These are phyloP conservation scores for Eonycteris spelaea DNA, from an alignment of 2,113 vertebrate genomes.

Conservation along the genomic window DNA sequence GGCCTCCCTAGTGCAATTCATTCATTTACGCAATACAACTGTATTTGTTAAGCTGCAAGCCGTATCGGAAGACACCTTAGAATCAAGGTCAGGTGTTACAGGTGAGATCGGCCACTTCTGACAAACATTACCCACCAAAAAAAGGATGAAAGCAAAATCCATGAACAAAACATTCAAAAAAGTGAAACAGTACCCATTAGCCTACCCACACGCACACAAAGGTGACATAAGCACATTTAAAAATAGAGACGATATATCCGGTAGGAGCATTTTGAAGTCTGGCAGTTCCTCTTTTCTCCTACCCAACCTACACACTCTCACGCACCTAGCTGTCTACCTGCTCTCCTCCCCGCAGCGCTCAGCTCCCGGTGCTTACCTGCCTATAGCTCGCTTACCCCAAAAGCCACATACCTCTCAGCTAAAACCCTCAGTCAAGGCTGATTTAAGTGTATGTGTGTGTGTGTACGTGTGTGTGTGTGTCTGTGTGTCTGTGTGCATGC, in stretches of 20 bases:
- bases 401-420: not conserved
- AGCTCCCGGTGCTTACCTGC: not conserved
- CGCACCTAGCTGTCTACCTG: not conserved
- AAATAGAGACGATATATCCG: conserved; percentile 53
- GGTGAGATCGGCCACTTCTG: not conserved
- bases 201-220: not conserved
- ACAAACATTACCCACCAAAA: not conserved
- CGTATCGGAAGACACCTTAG: rapidly evolving
- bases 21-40: not conserved
- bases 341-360: not conserved
- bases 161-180: not conserved
- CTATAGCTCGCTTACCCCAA: not conserved
- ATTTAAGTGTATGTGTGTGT: rapidly evolving
- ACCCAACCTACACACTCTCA: not conserved
- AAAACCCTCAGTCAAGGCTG: not conserved
- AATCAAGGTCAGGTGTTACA: not conserved
- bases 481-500: rapidly evolving
- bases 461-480: rapidly evolving
- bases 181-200: not conserved
- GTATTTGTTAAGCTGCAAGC: not conserved
- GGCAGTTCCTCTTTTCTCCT: not conserved
- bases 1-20: not conserved
- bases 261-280: conserved; percentile 14
- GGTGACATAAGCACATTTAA: conserved; percentile 23
- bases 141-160: not conserved